Conservation (phyloP, 2,888 invertebrate genomes). For the Aporophyla lueneburgensis region DNA sequence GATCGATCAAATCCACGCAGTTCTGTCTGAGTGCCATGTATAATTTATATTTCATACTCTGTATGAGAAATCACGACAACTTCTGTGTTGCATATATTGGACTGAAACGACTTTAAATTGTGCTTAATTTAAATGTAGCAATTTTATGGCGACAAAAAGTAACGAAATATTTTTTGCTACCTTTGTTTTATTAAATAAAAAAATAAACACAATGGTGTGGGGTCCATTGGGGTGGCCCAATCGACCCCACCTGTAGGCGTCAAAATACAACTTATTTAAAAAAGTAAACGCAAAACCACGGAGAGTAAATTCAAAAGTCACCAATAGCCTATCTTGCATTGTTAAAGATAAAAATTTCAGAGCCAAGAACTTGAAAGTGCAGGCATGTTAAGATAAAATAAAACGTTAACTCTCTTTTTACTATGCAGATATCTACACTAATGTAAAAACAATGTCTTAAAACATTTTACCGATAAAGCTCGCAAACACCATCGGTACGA, state of each 20-base stretch:
- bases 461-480: neutral
- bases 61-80: constrained; percentile 19
- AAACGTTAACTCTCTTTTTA: neutral
- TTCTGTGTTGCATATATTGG: neutral
- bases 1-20: constrained; percentile 65
- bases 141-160: too few relatives aligned
- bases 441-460: constrained; percentile 28
- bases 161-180: rapidly evolving
- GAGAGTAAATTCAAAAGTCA: neutral
- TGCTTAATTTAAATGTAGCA: neutral
- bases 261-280: neutral
- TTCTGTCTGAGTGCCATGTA: constrained; percentile 31
- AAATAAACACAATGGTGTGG: too few relatives aligned
- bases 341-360: neutral
- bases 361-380: neutral
- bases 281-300: neutral
- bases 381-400: neutral
- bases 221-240: too few relatives aligned
- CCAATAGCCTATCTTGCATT: neutral
- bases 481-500: neutral
- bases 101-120: neutral
- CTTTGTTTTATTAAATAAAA: neutral
- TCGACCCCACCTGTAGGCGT: too few relatives aligned
- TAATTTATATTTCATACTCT: constrained; percentile 28
- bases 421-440: neutral